Evolutionary conservation across 2,888 invertebrate species (phyloP), one percentile per base, ranked within the genome.

Genomic region (Papilio gigon): DNA sequence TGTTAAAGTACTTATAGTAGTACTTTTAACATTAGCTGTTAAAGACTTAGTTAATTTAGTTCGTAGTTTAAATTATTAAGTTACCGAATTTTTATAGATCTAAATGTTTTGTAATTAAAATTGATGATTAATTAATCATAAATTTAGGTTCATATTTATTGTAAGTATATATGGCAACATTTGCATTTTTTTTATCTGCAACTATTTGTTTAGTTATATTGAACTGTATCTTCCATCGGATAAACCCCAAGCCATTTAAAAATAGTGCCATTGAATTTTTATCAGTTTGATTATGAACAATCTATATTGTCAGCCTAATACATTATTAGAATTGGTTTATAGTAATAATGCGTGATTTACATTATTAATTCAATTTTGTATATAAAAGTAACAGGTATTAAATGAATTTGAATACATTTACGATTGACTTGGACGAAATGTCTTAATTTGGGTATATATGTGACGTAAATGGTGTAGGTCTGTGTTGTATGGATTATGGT

Each of bases 1-100:
- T 85, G 83, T 86, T 86, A 81, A 84, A 79, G 82, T 85, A 82
- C 86, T 84, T 77, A 76, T 72, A 30, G n/a, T 53, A 53, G 53
- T 76, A 80, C 72, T 80, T 83, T 79, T 77, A 78, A 83, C 76
- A 74, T 81, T 80, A 84, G 80, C 75, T 77, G 75, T 80, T 80
- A 77, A 80, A 79, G 73, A 76, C 77, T 82, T 78, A 82, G 80
- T 81, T 79, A 75, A 77, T 74, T 78, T 75, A 75, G 79, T 82
- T 82, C 77, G 76, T 73, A 77, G 71, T 75, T 79, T 77, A 77
- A 73, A 74, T 72, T 76, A 68, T 71, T 79, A 78, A 78, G 77
- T 83, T 83, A 85, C 80, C 78, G 79, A 76, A 73, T 77, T 78
- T 75, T 73, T 47, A 35, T 61, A 65, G 63, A 50, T 65, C 33